Evolutionary conservation across 1,140 invertebrate species (phyloP).

Genomic region (Drosophila serrata): DNA sequence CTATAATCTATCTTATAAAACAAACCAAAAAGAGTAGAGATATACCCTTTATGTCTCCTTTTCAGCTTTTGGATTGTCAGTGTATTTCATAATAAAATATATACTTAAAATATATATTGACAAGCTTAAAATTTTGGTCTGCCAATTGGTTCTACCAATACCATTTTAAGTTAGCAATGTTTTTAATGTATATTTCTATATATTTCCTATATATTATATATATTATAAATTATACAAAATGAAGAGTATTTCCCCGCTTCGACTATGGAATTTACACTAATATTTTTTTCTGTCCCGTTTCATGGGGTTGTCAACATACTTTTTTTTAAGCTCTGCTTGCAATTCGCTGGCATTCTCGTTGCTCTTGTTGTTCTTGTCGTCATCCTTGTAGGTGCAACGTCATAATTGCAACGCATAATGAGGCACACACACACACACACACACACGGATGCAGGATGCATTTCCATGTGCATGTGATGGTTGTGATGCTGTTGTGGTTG

Average conservation of each 20-base stretch:
- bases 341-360: constrained; percentile 37
- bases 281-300: constrained; percentile 33
- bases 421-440: constrained; percentile 46
- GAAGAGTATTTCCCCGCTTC: not conserved
- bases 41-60: no score
- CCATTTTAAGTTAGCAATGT: no score
- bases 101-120: no score
- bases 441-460: constrained; percentile 6
- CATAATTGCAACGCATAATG: constrained; percentile 81
- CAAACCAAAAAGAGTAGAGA: no score
- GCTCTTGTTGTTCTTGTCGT: constrained; percentile 37
- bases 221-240: not conserved
- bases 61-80: no score
- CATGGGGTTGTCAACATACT: constrained; percentile 72
- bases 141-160: no score
- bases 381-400: constrained; percentile 71
- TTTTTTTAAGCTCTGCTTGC: constrained; percentile 63
- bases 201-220: no score
- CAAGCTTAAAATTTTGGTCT: no score
- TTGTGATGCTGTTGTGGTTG: constrained; percentile 8
- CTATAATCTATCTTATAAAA: no score
- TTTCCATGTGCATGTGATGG: constrained; percentile 4
- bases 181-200: no score
- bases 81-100: no score
- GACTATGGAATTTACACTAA: not conserved